Conservation (phyloP, 2,888 invertebrate genomes). For the Polia nebulosa region DNA sequence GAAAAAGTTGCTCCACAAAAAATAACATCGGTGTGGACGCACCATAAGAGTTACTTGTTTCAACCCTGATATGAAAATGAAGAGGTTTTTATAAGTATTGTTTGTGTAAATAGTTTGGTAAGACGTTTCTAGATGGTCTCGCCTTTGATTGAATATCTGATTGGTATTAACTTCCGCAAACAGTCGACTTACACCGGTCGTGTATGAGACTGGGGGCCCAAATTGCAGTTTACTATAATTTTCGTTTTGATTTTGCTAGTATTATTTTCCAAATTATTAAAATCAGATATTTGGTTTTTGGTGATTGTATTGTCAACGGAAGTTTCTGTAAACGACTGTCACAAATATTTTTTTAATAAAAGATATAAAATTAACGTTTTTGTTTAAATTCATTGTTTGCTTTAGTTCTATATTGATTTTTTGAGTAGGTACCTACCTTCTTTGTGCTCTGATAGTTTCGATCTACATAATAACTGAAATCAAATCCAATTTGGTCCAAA, state of each 20-base stretch:
- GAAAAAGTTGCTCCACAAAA: too few relatives aligned
- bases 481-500: too few relatives aligned
- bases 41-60: background rate
- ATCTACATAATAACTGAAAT: too few relatives aligned
- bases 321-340: conserved; percentile 73
- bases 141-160: conserved; percentile 44
- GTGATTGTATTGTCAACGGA: conserved; percentile 41
- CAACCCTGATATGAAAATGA: conserved; percentile 42
- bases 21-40: too few relatives aligned
- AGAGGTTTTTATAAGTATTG: conserved; percentile 65
- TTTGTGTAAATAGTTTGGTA: conserved; percentile 51
- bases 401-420: too few relatives aligned
- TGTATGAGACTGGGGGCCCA: background rate
- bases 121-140: conserved; percentile 35
- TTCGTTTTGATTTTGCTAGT: conserved; percentile 1
- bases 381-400: conserved; percentile 36
- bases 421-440: too few relatives aligned
- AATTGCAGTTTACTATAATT: background rate
- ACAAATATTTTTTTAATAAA: conserved; percentile 74
- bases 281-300: conserved; percentile 42
- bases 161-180: conserved; percentile 17
- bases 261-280: conserved; percentile 29
- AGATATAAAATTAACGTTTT: conserved; percentile 51
- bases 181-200: background rate
- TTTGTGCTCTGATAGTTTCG: too few relatives aligned